phyloP scores from a whole-genome alignment of 2,113 vertebrate genomes.

The Uropsilus gracilis region DNA sequence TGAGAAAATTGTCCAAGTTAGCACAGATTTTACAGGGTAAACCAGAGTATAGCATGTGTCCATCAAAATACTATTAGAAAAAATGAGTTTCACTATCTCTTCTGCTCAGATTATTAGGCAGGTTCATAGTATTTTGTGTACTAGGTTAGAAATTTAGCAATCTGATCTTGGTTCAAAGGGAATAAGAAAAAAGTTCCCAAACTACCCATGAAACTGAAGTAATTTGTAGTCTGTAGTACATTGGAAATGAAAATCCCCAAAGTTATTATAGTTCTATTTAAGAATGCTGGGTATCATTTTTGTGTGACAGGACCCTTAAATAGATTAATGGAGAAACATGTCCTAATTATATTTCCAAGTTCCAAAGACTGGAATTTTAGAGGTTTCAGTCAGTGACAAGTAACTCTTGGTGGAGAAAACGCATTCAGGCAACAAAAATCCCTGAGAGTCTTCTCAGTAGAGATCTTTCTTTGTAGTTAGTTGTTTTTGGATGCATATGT shows the following conservation, averaged over 20 bases:
- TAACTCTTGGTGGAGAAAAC: not conserved
- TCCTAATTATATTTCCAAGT: not conserved
- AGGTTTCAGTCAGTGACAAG: not conserved
- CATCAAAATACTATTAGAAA: not conserved
- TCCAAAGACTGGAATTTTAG: not conserved
- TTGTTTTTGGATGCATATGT: not conserved
- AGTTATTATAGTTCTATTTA: slow-evolving; percentile 22
- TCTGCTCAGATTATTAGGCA: not conserved
- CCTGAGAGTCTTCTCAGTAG: not conserved
- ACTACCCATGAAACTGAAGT: not conserved
- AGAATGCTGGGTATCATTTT: slow-evolving; percentile 13
- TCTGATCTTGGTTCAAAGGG: not conserved
- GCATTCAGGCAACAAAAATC: not conserved
- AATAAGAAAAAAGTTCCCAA: not conserved
- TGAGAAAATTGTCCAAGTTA: not conserved
- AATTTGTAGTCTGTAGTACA: not conserved
- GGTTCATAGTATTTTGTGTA: not conserved
- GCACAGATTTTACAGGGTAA: not conserved
- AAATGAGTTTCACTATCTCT: not conserved
- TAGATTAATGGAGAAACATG: not conserved
- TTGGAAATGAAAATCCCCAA: slow-evolving; percentile 31
- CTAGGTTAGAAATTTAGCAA: not conserved
- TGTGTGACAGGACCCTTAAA: slow-evolving; percentile 38
- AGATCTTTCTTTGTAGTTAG: not conserved
- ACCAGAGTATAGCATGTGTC: not conserved